These are phyloP conservation scores for Augiades crinisus DNA, from an alignment of 2,888 invertebrate species.

Conservation along the genomic window DNA sequence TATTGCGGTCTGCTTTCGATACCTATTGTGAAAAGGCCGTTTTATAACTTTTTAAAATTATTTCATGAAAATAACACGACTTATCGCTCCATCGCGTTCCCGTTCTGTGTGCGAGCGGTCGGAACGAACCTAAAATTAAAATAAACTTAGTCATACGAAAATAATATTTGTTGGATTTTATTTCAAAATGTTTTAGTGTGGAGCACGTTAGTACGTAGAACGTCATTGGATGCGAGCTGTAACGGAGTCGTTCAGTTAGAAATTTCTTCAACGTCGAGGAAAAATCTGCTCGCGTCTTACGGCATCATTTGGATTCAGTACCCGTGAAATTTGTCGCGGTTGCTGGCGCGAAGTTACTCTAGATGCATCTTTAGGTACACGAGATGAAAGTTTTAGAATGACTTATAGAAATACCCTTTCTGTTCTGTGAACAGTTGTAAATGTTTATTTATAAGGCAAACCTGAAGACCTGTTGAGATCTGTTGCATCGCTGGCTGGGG, in stretches of 20 bases:
- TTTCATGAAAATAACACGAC: conserved; percentile 58
- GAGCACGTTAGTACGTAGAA: conserved; percentile 44
- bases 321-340: conserved; percentile 74
- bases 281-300: conserved; percentile 63
- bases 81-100: conserved; percentile 44
- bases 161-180: conserved; percentile 34
- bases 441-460: conserved; percentile 32
- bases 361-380: conserved; percentile 35
- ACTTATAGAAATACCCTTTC: conserved; percentile 25
- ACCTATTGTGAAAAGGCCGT: conserved; percentile 68
- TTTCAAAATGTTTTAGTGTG: conserved; percentile 41
- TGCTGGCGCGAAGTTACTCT: conserved; percentile 42
- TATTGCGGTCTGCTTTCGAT: conserved; percentile 77
- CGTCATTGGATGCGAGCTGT: conserved; percentile 45
- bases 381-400: conserved; percentile 30
- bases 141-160: conserved; percentile 23
- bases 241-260: conserved; percentile 60
- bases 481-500: conserved; percentile 64
- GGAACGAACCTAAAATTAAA: conserved; percentile 22
- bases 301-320: conserved; percentile 56
- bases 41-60: conserved; percentile 62
- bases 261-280: conserved; percentile 56
- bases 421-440: conserved; percentile 8
- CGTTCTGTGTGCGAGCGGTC: conserved; percentile 36
- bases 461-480: conserved; percentile 59